Evolutionary conservation across 2,888 invertebrate genomes (phyloP), one percentile per base, ranked within the genome.

Genomic region (Oscheius myriophilus): DNA sequence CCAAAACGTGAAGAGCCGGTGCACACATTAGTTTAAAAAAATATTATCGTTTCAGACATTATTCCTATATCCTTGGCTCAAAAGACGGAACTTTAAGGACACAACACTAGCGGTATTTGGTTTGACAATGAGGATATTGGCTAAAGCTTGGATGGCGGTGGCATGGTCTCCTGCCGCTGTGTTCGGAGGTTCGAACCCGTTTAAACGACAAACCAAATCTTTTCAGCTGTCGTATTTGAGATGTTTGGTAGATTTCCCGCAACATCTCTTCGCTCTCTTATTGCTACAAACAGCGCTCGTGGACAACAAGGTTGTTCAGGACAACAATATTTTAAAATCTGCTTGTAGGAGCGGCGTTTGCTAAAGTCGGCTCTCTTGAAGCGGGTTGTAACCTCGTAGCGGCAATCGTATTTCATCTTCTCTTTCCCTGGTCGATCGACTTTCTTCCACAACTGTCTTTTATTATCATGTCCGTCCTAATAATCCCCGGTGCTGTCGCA

Each of bases 371-470:
- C 3, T 69, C 69, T 9, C 59, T 78, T 41, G 80, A 80, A 66
- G 74, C 78, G 3, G 33, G 65, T 14, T 72, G 78, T 43, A 76
- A 78, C 33, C 65, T 80, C 49, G 59, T 71, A 16, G 70, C 78
- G 1, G 69, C 80, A 1, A 46, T 74, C 52, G 62, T 75, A 18
- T 80, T 80, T 64, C 80, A 80, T 45, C 46, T 71, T 1, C 55
- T 72, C 9, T 79, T 75, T 55, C 80, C 80, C 7, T 57, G 70
- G 14, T 73, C 80, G 1, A 53, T 80, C n/a, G 57, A 64, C 14
- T 71, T 76, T 53, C 73, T 75, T 43, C 80, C 80, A 2, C 71
- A 80, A 42, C 51, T 76, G 6, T 80, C 78, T 18, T 80, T 80
- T 52, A 54, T 75, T 52, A 62, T 80, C 11, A 80, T 80, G 75